Evolutionary conservation across 1,140 invertebrate species (phyloP).

Genomic region (Dolichoris vasculosae): DNA sequence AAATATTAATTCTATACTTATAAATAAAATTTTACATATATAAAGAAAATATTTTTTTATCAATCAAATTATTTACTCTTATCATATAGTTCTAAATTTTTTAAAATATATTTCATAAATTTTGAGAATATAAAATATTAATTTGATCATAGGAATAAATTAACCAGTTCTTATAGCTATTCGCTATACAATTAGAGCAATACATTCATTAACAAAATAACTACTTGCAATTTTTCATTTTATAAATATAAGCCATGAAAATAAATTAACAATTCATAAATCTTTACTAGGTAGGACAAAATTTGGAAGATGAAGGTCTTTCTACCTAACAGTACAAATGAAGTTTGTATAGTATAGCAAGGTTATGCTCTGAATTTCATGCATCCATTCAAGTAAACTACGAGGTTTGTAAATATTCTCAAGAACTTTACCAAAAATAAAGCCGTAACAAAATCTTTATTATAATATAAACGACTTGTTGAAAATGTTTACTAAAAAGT

Average conservation of each 20-base stretch:
- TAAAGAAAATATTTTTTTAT: no score
- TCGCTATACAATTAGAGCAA: no score
- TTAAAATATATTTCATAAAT: background rate
- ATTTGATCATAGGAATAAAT: no score
- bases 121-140: no score
- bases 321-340: background rate
- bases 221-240: background rate
- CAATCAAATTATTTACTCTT: no score
- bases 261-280: background rate
- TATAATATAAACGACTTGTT: background rate
- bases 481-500: background rate
- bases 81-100: no score
- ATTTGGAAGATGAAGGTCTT: background rate
- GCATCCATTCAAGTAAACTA: background rate
- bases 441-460: background rate
- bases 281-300: background rate
- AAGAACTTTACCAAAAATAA: conserved; percentile 1
- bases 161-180: no score
- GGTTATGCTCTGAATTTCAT: conserved; percentile 6
- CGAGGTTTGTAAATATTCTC: background rate
- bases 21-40: background rate
- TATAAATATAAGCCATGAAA: background rate
- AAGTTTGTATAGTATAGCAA: background rate
- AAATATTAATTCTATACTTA: background rate
- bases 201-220: background rate